phyloP scores from a whole-genome alignment of 1,140 invertebrate species.

The Sminthurinus signatus region DNA sequence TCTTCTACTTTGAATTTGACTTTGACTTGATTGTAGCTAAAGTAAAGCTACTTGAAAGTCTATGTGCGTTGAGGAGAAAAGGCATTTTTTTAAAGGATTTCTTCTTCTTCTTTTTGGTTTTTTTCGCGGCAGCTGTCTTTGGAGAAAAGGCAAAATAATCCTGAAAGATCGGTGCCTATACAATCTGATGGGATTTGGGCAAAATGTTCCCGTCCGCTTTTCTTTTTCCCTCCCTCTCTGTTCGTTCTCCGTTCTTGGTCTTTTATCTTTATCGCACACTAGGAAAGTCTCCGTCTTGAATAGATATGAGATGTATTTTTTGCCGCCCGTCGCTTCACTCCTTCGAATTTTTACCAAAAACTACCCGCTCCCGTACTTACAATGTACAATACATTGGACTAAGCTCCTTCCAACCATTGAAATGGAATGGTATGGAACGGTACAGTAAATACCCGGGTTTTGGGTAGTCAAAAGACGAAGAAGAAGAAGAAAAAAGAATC shows the following conservation, averaged over 20 bases:
- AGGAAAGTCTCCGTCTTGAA: conserved; percentile 26
- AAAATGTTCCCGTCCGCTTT: conserved; percentile 25
- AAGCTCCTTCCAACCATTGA: conserved; percentile 1
- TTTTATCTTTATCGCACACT: conserved; percentile 35
- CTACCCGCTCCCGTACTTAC: background rate
- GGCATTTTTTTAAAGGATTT: conserved; percentile 29
- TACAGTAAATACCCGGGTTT: conserved; percentile 9
- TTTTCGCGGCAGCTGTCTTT: conserved; percentile 30
- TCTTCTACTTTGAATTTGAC: too few relatives aligned
- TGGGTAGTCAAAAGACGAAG: too few relatives aligned
- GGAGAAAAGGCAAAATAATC: conserved; percentile 30
- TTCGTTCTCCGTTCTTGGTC: conserved; percentile 3
- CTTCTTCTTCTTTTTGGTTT: too few relatives aligned
- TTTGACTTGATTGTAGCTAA: background rate
- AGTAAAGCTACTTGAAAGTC: conserved; percentile 32
- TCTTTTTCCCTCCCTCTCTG: conserved; percentile 8
- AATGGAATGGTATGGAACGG: too few relatives aligned
- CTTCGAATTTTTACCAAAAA: conserved; percentile 7
- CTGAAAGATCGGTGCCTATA: conserved; percentile 23
- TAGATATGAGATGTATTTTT: conserved; percentile 31
- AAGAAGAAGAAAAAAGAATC: too few relatives aligned
- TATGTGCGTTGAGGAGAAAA: conserved; percentile 23
- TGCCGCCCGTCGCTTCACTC: background rate
- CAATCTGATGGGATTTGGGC: conserved; percentile 38
- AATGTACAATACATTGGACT: conserved; percentile 10